Base-by-base conservation (phyloP, 2,888 invertebrate species). In the Blera fallax region DNA sequence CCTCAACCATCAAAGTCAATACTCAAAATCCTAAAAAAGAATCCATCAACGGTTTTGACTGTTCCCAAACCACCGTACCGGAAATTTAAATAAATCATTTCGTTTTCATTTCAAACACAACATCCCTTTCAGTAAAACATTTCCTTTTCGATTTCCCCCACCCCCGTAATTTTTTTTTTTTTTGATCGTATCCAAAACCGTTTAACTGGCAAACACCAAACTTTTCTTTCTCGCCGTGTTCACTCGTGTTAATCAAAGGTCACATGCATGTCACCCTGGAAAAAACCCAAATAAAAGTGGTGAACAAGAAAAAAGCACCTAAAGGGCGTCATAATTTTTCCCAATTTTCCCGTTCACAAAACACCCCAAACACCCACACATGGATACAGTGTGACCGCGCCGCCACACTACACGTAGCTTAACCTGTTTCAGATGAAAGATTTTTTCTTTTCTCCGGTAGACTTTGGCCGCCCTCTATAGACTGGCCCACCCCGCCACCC, bases 291-390 rank as follows among this genome's bases (percentile, higher is more conserved):
- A 72, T 34, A 72, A 34, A 48, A 34, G 16, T 24, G 10, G 11
- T 27, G 24, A 24, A 3, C 24, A 60, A 50, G 34, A 34, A 50
- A 48, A 34, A 29, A 65, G 11, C 21, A 24, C 29, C 14, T 11
- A 60, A 67, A 40, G 50, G 69, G 37, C 32, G 60, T 52, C 58
- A 40, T 58, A 76, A 58, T 58, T 56, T 67, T 58, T 56, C 34
- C 65, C 65, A 74, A 74, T 74, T 65, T 76, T 76, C 56, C 16
- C 56, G 45, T 54, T 56, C 56, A 45, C 45, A 62, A 62, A 62
- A 3, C 52, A 62, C 10, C 7, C 7, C 16, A 43, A 43, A 43
- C 27, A 54, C 27, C 32, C 5, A 6, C n/a, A 10, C 10, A 6
- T 0, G 8, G 14, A 54, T 18, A 16, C 50, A 29, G 1, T 40